Conservation (phyloP, 2,888 invertebrate species). For the Amphipyra berbera region DNA sequence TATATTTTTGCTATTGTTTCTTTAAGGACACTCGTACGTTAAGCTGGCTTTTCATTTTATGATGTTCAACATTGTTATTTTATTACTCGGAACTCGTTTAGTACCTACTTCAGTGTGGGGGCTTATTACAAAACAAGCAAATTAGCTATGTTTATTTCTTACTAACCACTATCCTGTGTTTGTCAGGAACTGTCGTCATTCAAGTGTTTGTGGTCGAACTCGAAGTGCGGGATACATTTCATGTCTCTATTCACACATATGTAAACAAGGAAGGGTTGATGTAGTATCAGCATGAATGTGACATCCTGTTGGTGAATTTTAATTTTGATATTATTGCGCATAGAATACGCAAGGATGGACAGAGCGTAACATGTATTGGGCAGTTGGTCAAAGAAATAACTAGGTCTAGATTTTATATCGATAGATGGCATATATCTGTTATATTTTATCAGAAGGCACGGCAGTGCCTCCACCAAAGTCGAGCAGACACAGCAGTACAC, state of each 20-base stretch:
- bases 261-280: constrained; percentile 11
- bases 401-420: no score
- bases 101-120: constrained; percentile 68
- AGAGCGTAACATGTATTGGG: no score
- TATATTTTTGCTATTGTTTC: constrained; percentile 80
- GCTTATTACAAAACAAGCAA: constrained; percentile 82
- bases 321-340: no score
- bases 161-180: constrained; percentile 74
- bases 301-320: no score
- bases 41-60: constrained; percentile 76
- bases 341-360: no score
- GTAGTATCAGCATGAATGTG: background rate
- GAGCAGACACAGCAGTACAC: no score
- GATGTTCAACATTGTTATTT: constrained; percentile 86
- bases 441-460: no score
- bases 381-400: no score
- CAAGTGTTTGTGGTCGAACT: constrained; percentile 67
- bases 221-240: constrained; percentile 58
- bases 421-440: no score
- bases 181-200: constrained; percentile 70
- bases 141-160: constrained; percentile 83
- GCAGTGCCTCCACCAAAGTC: no score
- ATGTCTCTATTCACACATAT: constrained; percentile 26
- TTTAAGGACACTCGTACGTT: constrained; percentile 70
- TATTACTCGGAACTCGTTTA: constrained; percentile 74